These are phyloP conservation scores for Salmo trutta DNA, from an alignment of 2,797 vertebrate genomes.

Conservation along the genomic window DNA sequence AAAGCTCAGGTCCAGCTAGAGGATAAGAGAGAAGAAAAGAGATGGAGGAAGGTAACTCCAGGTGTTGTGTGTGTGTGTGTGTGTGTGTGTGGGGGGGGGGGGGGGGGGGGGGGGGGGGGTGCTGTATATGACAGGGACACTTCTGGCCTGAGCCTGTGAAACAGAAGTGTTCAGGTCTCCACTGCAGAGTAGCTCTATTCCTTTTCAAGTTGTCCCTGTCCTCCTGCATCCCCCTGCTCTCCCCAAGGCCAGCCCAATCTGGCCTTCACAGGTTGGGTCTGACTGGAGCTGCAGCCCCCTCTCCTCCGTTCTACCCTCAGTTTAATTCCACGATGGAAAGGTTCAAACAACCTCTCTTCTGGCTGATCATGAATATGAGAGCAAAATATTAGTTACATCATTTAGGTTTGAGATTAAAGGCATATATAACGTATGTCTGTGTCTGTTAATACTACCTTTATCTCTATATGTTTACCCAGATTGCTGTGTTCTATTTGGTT, in stretches of 20 bases:
- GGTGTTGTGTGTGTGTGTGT: not conserved
- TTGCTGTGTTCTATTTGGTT: not conserved
- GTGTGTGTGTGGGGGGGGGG: not conserved
- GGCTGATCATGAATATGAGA: not conserved
- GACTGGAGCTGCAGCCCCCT: slow-evolving; percentile 7
- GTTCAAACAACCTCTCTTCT: not conserved
- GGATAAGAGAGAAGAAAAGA: too few relatives aligned
- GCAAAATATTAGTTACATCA: not conserved
- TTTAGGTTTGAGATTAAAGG: not conserved
- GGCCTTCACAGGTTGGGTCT: slow-evolving; percentile 15
- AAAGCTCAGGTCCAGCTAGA: not conserved
- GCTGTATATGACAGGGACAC: slow-evolving; percentile 25
- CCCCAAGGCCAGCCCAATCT: slow-evolving; percentile 2
- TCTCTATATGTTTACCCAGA: not conserved
- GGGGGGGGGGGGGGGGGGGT: too few relatives aligned
- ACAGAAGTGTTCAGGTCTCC: slow-evolving; percentile 29
- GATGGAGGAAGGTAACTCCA: not conserved
- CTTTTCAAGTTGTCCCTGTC: slow-evolving; percentile 22
- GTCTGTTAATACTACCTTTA: not conserved
- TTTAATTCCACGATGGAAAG: not conserved
- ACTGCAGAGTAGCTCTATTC: slow-evolving; percentile 10
- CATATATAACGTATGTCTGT: not conserved
- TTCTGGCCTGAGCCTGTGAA: not conserved
- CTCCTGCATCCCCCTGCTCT: slow-evolving; percentile 12
- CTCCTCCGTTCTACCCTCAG: slow-evolving; percentile 8